Base-by-base conservation (phyloP, 2,113 vertebrate species). In the Caranx melampygus region DNA sequence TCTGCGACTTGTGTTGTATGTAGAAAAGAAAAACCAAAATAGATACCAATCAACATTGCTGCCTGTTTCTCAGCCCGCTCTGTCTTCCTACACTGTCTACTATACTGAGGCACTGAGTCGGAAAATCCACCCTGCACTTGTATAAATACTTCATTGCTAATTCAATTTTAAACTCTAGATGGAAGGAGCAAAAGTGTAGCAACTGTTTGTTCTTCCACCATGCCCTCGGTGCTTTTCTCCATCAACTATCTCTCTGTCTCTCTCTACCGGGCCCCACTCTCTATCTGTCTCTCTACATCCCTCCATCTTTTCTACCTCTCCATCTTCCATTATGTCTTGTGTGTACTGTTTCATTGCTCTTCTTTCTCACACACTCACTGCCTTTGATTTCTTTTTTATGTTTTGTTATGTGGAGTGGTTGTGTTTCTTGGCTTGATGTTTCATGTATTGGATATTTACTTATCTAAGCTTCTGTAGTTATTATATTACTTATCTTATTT, bases 81-180 rank as follows among this genome's bases (percentile, higher is more conserved):
- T 37, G 4, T 72, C 63, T 44, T 65, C 60, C 6, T 13, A 31
- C 61, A 26, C 52, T 33, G 60, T 70, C 55, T 76, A 75, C 71
- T 80, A 51, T 61, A 78, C 63, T 37, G 34, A 78, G 33, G 71
- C 83, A 89, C 13, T 55, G 74, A 47, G 79, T 67, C 75, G 82
- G 82, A 91, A 90, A 92, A 82, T 49, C 79, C 82, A 72, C 60
- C 52, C 58, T 60, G 57, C 78, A 79, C 65, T 70, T 67, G 67
- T 88, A 91, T 90, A 84, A 91, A 90, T 90, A 88, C 85, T 92
- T 90, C 26, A 91, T 89, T 62, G 76, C 80, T 86, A 83, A 87
- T 92, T 89, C 63, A 84, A 86, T 89, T 89, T 92, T 87, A 85
- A 91, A 88, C 51, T 72, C 37, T 12, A 61, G 42, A 66, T 83